Base-by-base conservation (phyloP, 2,888 invertebrate genomes). In the Cabera pusaria region DNA sequence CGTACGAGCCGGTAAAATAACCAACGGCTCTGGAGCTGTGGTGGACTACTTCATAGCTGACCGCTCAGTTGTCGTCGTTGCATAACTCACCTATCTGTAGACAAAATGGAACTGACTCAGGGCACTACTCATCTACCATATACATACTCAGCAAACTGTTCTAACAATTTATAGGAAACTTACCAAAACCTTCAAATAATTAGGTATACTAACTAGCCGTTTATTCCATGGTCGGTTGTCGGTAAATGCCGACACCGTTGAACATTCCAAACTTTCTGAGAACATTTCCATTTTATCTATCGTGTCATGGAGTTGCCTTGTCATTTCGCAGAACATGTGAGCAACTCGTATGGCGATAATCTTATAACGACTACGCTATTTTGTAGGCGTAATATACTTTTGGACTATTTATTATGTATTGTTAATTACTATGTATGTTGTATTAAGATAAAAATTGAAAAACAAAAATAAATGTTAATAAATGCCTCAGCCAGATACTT, bases 401-500 rank as follows among this genome's bases (percentile, higher is more conserved):
- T 89, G 85, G 88, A 89, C 86, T 87, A 87, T 88, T 88, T 88
- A 88, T 87, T 88, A 88, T 84, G 87, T 88, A 87, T 86, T 88
- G 87, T 88, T 88, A 87, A 88, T 87, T 87, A 88, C 87, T 87
- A 88, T 87, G 86, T 90, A 90, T 90, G 87, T 89, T 89, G 87
- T 89, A 88, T 80, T 87, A 86, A 87, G 85, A 84, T 85, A 82
- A 84, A 85, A 81, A 80, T 63, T 72, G 72, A 84, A 85, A 84
- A 86, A 78, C 69, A 78, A 81, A 84, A 82, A 84, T 88, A 86
- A 88, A 89, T 87, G 88, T 89, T 88, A 90, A 86, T 90, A 88
- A 90, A 90, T 90, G 90, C 90, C 90, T 90, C 90, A 89, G 90
- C 88, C 90, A 89, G 82, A 84, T 69, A 69, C 70, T 22, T 21